Evolutionary conservation across 2,888 invertebrate species (phyloP).

Genomic region (Octonoba sinensis): DNA sequence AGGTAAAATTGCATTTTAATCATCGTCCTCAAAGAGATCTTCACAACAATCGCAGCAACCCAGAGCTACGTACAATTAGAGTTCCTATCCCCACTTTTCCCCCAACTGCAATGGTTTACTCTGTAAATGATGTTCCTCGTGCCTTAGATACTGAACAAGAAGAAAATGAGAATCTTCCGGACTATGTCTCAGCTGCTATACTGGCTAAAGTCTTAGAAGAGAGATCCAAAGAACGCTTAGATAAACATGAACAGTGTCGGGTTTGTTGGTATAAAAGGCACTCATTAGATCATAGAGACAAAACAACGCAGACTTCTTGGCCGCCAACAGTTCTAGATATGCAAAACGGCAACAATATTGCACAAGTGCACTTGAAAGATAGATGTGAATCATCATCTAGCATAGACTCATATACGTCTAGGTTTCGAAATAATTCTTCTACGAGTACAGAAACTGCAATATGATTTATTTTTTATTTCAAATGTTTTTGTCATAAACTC

Average conservation of each 20-base stretch:
- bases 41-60: conserved; percentile 66
- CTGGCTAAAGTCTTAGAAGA: conserved; percentile 93
- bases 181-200: conserved; percentile 83
- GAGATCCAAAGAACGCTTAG: conserved; percentile 77
- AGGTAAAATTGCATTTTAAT: conserved; percentile 76
- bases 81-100: conserved; percentile 85
- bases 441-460: conserved; percentile 63
- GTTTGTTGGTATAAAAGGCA: conserved; percentile 61
- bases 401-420: conserved; percentile 50
- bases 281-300: conserved; percentile 55
- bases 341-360: conserved; percentile 30
- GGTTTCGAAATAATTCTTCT: conserved; percentile 45
- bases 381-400: conserved; percentile 64
- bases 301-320: conserved; percentile 61
- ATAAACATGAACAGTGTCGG: conserved; percentile 52
- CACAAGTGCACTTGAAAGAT: conserved; percentile 51
- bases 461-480: no score
- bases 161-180: conserved; percentile 45
- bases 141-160: conserved; percentile 21
- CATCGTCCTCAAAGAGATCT: conserved; percentile 62
- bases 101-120: conserved; percentile 84
- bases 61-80: conserved; percentile 78
- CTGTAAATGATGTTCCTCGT: conserved; percentile 65
- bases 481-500: no score
- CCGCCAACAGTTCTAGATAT: conserved; percentile 26